A percentile compares a stretch with the other conserved stretches of the same genome.
phyloP scores from a whole-genome alignment of 2,797 vertebrate species.

The Aeoliscus strigatus region DNA sequence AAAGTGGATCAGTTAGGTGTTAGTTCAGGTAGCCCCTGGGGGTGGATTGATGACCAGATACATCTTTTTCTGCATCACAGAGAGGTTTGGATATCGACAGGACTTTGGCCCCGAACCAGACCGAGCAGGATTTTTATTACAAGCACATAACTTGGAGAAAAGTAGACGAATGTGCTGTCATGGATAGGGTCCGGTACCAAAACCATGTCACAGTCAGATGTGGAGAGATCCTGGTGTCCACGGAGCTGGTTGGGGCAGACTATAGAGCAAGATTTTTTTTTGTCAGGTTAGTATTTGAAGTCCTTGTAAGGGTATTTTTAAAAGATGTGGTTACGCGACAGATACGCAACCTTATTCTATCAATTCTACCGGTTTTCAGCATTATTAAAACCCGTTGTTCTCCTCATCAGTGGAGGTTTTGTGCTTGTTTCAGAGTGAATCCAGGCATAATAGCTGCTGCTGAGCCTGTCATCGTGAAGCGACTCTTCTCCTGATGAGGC shows the following conservation, averaged over 20 bases:
- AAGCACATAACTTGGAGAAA: conserved; percentile 1
- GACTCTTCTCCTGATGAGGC: conserved; percentile 25
- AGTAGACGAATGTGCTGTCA: background rate
- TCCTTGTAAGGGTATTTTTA: conserved; percentile 1
- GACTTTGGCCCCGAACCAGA: conserved; percentile 30
- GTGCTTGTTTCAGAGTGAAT: background rate
- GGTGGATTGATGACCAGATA: conserved; percentile 15
- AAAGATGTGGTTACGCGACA: background rate
- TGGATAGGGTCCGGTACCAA: background rate
- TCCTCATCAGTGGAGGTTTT: conserved; percentile 1
- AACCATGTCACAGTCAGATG: too few relatives aligned
- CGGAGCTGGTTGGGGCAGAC: too few relatives aligned
- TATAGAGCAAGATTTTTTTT: too few relatives aligned
- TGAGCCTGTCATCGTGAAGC: conserved; percentile 8
- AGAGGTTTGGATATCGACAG: conserved; percentile 34
- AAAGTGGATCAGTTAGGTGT: conserved; percentile 8
- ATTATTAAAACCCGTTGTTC: background rate
- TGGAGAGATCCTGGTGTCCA: too few relatives aligned
- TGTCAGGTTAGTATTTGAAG: conserved; percentile 14
- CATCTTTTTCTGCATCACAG: conserved; percentile 23
- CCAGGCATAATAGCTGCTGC: conserved; percentile 5
- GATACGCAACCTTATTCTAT: too few relatives aligned
- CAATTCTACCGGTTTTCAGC: too few relatives aligned
- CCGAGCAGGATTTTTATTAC: conserved; percentile 13
- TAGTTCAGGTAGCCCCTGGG: conserved; percentile 21